A percentile compares a stretch with the other conserved stretches of the same genome.
Evolutionary conservation across 2,797 vertebrate species (phyloP).

Genomic region (Lateolabrax maculatus): DNA sequence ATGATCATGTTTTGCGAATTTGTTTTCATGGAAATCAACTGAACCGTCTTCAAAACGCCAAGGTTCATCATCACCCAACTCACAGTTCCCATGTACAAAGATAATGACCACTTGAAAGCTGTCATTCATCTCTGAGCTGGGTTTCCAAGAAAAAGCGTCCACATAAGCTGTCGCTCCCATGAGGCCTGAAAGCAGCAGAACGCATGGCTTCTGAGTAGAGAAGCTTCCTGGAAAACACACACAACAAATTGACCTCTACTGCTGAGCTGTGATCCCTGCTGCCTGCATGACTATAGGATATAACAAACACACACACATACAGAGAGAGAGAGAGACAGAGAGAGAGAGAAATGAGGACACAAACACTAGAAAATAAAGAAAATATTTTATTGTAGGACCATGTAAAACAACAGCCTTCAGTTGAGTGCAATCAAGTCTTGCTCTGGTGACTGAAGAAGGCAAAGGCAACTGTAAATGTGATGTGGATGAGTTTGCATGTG

Average conservation of each 20-base stretch:
- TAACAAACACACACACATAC: slow-evolving; percentile 28
- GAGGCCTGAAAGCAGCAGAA: slow-evolving; percentile 64
- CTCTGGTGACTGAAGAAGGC: slow-evolving; percentile 36
- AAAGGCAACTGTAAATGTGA: slow-evolving; percentile 44
- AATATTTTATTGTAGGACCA: slow-evolving; percentile 70
- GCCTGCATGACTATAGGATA: slow-evolving; percentile 27
- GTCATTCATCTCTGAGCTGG: slow-evolving; percentile 40
- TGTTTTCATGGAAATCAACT: slow-evolving; percentile 9
- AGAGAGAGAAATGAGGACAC: slow-evolving; percentile 20
- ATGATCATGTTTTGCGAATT: not conserved
- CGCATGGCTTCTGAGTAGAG: slow-evolving; percentile 69
- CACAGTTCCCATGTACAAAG: slow-evolving; percentile 32
- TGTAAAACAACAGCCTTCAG: slow-evolving; percentile 73
- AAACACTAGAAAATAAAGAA: slow-evolving; percentile 60
- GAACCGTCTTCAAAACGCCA: slow-evolving; percentile 37
- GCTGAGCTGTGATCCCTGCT: slow-evolving; percentile 53
- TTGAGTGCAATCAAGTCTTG: slow-evolving; percentile 52
- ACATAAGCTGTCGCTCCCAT: slow-evolving; percentile 44
- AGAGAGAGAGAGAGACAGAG: not conserved
- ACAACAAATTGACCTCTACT: slow-evolving; percentile 69
- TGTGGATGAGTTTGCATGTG: slow-evolving; percentile 35
- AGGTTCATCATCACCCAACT: slow-evolving; percentile 25
- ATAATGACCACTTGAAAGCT: slow-evolving; percentile 64
- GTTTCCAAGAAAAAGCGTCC: slow-evolving; percentile 61
- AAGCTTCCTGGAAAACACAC: slow-evolving; percentile 78